Evolutionary conservation across 2,113 vertebrate genomes (phyloP), one percentile per base, ranked within the genome.

Genomic region (Patagioenas fasciata): DNA sequence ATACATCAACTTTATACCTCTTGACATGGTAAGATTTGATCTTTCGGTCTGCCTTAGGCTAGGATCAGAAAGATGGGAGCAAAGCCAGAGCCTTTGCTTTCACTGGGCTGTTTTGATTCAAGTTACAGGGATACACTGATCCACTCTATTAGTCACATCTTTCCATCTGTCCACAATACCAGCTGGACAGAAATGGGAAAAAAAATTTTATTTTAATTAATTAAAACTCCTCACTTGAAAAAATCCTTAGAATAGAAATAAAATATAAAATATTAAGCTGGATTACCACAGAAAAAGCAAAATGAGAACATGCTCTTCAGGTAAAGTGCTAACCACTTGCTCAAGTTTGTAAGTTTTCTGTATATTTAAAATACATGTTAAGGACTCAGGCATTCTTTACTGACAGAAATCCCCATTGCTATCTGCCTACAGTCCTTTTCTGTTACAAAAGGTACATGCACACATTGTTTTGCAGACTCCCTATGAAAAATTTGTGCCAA

Each of bases 21-120:
- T 57, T 90, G 80, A 83, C 51, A 56, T 7, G 20, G 11, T 44
- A 93, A 23, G 50, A 80, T 94, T 94, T 96, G 85, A 95, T 94
- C 70, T 93, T 78, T 51, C 90, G n/a, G 26, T 71, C 32, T 95
- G 80, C 72, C 65, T 86, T 65, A 82, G 54, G 78, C 42, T 75
- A 91, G 78, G 72, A 89, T 72, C 40, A 92, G 36, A 94, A 91
- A 75, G 67, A 87, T 65, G 48, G 47, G 14, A 19, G 4, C 10
- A 92, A 92, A 93, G 47, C n/a, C 78, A 93, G 14, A 67, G 24
- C 23, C 51, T 80, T 89, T 78, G 69, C 24, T 51, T 96, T 89
- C 50, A 70, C 44, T 75, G n/a, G 32, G 31, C 20, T 60, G 3
- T 81, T 95, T 70, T 44, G 42, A 40, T 73, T 74, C 60, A 53